phyloP scores from a whole-genome alignment of 2,888 invertebrate species.

The Fissipunctia ypsillon region DNA sequence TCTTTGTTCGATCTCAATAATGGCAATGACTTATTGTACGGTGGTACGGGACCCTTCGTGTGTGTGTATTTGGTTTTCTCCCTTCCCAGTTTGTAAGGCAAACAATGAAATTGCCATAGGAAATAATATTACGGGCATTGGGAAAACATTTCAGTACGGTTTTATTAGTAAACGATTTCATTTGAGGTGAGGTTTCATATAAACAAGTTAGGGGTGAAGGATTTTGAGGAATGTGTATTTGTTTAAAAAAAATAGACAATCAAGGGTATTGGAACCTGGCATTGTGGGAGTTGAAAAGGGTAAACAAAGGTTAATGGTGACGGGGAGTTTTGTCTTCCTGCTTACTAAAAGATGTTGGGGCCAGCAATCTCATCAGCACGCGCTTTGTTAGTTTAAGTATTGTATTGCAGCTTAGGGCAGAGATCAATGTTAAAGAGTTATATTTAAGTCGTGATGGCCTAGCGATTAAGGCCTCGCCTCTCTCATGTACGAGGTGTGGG shows the following conservation, averaged over 20 bases:
- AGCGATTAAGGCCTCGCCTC: too few relatives aligned
- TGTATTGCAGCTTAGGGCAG: too few relatives aligned
- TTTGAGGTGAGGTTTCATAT: conserved; percentile 36
- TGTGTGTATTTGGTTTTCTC: conserved; percentile 11
- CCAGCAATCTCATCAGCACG: too few relatives aligned
- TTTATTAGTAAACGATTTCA: conserved; percentile 16
- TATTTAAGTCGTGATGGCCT: too few relatives aligned
- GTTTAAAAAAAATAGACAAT: conserved; percentile 3
- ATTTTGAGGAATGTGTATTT: background rate
- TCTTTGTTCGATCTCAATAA: background rate
- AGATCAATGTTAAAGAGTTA: too few relatives aligned
- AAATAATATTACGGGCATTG: conserved; percentile 36
- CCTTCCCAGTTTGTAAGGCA: conserved; percentile 18
- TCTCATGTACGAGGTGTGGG: too few relatives aligned
- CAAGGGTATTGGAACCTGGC: background rate
- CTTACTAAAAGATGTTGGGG: background rate
- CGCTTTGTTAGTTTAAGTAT: too few relatives aligned
- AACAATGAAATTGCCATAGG: conserved; percentile 51
- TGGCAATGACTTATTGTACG: background rate
- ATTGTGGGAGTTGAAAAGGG: background rate
- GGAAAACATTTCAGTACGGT: conserved; percentile 5
- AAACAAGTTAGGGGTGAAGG: background rate
- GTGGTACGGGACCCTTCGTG: background rate
- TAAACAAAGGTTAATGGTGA: background rate
- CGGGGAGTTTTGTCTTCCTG: background rate